Percentiles rank a stretch among this genome's conserved stretches.
Evolutionary conservation across 2,888 invertebrate species (phyloP).

Genomic region (Stictocephala bisonia): DNA sequence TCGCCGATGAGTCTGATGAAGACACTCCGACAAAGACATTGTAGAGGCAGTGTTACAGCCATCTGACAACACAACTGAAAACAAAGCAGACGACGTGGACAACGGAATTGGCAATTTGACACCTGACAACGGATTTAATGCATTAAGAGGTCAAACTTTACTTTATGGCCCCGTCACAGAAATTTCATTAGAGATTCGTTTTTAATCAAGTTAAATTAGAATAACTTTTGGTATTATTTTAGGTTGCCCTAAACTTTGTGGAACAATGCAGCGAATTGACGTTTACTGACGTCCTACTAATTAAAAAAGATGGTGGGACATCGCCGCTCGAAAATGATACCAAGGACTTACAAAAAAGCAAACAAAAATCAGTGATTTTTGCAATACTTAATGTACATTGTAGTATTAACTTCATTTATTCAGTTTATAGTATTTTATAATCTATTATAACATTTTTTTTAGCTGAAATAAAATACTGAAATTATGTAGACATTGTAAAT

Average conservation of each 20-base stretch:
- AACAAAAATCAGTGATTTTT: too few relatives aligned
- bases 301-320: too few relatives aligned
- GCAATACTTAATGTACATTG: too few relatives aligned
- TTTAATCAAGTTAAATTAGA: conserved; percentile 7
- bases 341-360: too few relatives aligned
- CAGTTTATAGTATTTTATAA: not conserved
- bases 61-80: conserved; percentile 8
- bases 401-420: not conserved
- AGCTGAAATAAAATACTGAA: too few relatives aligned
- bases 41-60: conserved; percentile 17
- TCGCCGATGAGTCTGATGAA: too few relatives aligned
- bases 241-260: conserved; percentile 13
- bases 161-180: not conserved
- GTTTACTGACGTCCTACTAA: too few relatives aligned
- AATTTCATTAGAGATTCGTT: not conserved
- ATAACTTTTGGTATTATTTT: conserved; percentile 10
- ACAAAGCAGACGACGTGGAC: conserved; percentile 16
- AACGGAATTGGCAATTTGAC: conserved; percentile 21
- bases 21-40: not conserved
- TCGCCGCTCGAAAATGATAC: too few relatives aligned
- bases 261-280: conserved; percentile 4
- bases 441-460: not conserved
- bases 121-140: too few relatives aligned
- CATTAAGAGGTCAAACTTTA: conserved; percentile 1
- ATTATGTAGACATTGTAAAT: not conserved